phyloP scores from a whole-genome alignment of 2,888 invertebrate species.

The Nephrotoma flavescens region DNA sequence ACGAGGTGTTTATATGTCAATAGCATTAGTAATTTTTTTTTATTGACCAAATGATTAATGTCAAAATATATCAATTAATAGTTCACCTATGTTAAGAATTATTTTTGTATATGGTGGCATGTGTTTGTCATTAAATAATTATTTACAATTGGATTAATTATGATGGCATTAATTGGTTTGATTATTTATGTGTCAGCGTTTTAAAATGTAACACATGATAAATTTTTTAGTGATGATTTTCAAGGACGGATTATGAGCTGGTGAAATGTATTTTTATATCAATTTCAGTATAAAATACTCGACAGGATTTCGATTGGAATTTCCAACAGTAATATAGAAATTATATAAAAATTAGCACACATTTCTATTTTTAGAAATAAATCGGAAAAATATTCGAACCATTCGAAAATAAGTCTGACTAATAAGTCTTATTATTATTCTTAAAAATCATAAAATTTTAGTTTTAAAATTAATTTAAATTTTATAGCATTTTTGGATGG shows the following conservation, averaged over 20 bases:
- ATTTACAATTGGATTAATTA: background rate
- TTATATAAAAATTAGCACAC: too few species aligned
- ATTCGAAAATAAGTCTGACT: background rate
- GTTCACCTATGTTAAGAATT: background rate
- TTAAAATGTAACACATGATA: background rate
- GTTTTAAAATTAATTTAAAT: too few species aligned
- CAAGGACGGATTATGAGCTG: too few species aligned
- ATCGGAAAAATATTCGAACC: background rate
- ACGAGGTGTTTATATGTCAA: background rate
- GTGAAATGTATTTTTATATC: too few species aligned
- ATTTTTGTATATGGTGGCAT: background rate
- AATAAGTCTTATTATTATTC: background rate
- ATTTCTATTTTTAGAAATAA: too few species aligned
- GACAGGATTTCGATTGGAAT: too few species aligned
- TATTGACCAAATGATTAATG: background rate
- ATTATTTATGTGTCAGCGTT: background rate
- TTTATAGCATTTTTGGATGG: too few species aligned
- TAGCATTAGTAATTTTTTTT: background rate
- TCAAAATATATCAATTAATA: background rate
- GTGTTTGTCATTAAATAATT: background rate
- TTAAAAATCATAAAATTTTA: too few species aligned
- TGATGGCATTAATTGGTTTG: background rate
- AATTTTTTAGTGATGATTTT: too few species aligned
- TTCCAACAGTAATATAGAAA: too few species aligned
- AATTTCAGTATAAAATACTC: too few species aligned